Evolutionary conservation across 2,797 vertebrate genomes (phyloP).

Genomic region (Sebastes vulpes): DNA sequence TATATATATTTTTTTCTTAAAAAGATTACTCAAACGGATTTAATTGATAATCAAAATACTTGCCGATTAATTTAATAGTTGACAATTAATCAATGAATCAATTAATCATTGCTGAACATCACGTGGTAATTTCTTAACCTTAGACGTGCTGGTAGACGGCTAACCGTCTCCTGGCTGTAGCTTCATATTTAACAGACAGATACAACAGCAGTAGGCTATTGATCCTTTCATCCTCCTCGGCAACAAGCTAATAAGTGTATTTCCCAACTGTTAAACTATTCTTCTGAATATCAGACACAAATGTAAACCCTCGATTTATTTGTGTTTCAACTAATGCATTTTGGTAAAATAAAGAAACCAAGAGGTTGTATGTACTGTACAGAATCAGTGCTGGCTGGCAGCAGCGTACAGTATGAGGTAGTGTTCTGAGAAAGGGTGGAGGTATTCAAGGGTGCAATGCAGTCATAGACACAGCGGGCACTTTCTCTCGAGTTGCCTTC

Average conservation of each 20-base stretch:
- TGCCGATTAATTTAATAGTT: no score
- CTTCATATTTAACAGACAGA: no score
- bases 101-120: neutral
- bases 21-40: no score
- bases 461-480: constrained; percentile 70
- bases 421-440: constrained; percentile 68
- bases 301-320: neutral
- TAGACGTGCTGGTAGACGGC: accelerated
- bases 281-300: neutral
- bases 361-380: constrained; percentile 18
- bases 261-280: neutral
- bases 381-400: constrained; percentile 56
- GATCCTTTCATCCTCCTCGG: neutral
- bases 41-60: no score
- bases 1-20: no score
- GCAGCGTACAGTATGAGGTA: constrained; percentile 65
- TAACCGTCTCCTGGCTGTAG: no score
- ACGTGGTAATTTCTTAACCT: neutral
- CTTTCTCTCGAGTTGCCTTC: constrained; percentile 69
- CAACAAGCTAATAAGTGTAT: neutral
- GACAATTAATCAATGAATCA: accelerated
- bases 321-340: constrained; percentile 4
- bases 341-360: constrained; percentile 22
- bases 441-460: constrained; percentile 55
- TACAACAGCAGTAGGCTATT: neutral